phyloP scores from a whole-genome alignment of 2,888 invertebrate species.

The Phortica magna region DNA sequence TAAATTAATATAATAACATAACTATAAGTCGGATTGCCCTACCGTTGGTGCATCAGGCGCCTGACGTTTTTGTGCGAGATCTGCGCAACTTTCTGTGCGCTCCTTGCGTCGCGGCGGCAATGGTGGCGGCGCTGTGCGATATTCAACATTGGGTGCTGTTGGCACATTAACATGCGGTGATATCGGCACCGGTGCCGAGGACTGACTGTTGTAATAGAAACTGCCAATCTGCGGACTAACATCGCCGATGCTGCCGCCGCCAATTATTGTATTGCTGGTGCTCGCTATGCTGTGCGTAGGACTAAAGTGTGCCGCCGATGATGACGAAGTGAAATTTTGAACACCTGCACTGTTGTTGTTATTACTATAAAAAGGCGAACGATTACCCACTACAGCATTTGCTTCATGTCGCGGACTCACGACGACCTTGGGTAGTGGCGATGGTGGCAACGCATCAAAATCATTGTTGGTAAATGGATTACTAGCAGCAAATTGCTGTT shows the following conservation, averaged over 20 bases:
- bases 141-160: conserved; percentile 67
- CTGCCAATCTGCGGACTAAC: conserved; percentile 62
- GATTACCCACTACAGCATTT: conserved; percentile 55
- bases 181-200: conserved; percentile 68
- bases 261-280: conserved; percentile 55
- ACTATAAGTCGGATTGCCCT: conserved; percentile 41
- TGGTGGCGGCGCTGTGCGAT: conserved; percentile 75
- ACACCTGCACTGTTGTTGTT: conserved; percentile 37
- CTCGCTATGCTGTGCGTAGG: conserved; percentile 67
- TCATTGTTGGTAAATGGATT: conserved; percentile 22
- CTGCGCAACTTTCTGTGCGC: conserved; percentile 73
- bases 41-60: conserved; percentile 83
- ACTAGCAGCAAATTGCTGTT: conserved; percentile 35
- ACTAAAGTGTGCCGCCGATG: conserved; percentile 59
- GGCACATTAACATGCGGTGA: conserved; percentile 79
- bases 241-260: conserved; percentile 47
- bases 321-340: conserved; percentile 49
- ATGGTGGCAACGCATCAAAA: conserved; percentile 60
- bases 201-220: conserved; percentile 58
- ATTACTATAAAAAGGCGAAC: conserved; percentile 75
- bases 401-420: conserved; percentile 74
- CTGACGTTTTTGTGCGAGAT: conserved; percentile 79
- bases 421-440: conserved; percentile 68
- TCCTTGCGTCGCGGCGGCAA: conserved; percentile 76
- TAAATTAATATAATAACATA: neutral